Percentiles rank a stretch among this genome's conserved stretches.
phyloP scores from a whole-genome alignment of 92 coral and sea anemone species.

The Micromussa lordhowensis region DNA sequence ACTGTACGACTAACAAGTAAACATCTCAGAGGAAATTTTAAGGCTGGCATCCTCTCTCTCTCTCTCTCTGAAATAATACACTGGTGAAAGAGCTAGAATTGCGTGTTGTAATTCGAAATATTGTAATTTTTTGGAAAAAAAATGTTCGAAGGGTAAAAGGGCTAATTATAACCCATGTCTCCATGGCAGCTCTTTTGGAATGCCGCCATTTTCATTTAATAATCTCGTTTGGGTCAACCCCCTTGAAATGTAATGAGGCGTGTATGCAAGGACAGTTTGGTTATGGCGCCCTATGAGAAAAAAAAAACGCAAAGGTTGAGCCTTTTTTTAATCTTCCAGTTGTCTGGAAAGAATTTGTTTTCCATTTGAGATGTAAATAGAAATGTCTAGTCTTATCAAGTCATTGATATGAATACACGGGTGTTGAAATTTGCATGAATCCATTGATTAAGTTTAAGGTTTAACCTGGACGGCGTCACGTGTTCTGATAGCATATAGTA shows the following conservation, averaged over 20 bases:
- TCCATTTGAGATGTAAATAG: constrained; percentile 27
- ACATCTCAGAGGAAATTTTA: neutral
- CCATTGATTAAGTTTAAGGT: constrained; percentile 31
- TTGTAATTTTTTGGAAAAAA: neutral
- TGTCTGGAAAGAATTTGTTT: constrained; percentile 14
- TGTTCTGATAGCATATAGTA: neutral
- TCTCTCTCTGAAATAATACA: neutral
- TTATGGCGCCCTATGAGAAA: neutral
- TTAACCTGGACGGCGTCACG: neutral
- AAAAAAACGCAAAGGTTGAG: neutral
- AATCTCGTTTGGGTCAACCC: constrained; percentile 7
- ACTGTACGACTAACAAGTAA: neutral
- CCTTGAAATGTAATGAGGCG: constrained; percentile 34
- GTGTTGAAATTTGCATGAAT: constrained; percentile 15
- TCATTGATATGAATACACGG: constrained; percentile 3
- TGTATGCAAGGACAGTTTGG: constrained; percentile 6
- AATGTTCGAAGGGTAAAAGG: neutral
- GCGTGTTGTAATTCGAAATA: constrained; percentile 31
- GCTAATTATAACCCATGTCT: constrained; percentile 16
- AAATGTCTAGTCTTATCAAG: neutral
- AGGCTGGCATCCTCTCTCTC: neutral
- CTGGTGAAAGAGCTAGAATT: neutral
- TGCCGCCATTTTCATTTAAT: constrained; percentile 24
- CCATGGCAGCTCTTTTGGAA: neutral
- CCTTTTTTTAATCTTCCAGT: neutral